These are phyloP conservation scores for Temnothorax unifasciatus DNA, from an alignment of 2,888 invertebrate genomes.

Conservation along the genomic window DNA sequence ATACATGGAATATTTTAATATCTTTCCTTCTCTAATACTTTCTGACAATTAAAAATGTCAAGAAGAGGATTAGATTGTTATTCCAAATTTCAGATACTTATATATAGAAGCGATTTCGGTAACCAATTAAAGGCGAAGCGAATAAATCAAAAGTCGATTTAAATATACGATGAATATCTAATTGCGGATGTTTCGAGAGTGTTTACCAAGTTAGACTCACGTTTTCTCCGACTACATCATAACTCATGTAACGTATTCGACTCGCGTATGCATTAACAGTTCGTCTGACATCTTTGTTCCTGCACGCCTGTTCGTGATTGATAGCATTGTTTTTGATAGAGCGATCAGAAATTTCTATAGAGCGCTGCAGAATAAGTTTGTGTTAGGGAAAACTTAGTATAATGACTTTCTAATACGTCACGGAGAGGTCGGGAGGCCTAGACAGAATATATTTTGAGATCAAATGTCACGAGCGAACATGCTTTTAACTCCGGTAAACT, in stretches of 20 bases:
- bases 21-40: neutral
- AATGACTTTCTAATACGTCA: constrained; percentile 40
- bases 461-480: constrained; percentile 30
- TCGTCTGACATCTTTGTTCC: constrained; percentile 38
- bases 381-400: neutral
- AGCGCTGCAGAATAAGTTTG: neutral
- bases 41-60: neutral
- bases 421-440: neutral
- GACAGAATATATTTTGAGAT: constrained; percentile 12
- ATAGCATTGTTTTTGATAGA: constrained; percentile 35
- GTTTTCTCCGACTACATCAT: neutral
- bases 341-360: constrained; percentile 2
- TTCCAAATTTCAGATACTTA: neutral
- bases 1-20: constrained; percentile 1
- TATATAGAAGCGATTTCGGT: neutral
- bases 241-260: constrained; percentile 9
- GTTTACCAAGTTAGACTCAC: neutral
- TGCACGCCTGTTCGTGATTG: constrained; percentile 7
- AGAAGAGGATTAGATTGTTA: neutral
- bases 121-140: neutral
- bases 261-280: constrained; percentile 2
- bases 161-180: neutral
- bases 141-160: neutral
- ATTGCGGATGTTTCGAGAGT: neutral
- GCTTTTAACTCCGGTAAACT: neutral